Base-by-base conservation (phyloP, 2,797 vertebrate species). In the Semaprochilodus insignis region DNA sequence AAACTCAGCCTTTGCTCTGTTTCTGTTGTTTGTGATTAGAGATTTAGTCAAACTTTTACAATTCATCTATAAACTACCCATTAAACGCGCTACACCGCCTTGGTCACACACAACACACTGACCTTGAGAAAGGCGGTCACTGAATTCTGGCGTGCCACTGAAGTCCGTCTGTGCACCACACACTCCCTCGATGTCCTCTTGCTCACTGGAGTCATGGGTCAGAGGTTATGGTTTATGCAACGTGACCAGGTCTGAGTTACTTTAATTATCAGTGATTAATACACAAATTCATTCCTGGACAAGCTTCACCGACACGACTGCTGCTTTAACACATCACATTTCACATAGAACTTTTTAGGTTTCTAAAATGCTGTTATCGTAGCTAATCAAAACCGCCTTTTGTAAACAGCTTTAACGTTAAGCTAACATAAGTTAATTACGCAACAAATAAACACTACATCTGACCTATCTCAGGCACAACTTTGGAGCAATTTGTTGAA, bases 41-140 rank as follows among this genome's bases (percentile, higher is more conserved):
- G 34, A 2, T 69, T 40, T 69, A 44, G 44, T 34, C n/a, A 44
- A 13, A 44, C 17, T 40, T 69, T 11, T 10, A 51, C 19, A 70
- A 15, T 16, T 51, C 3, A 27, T 31, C 2, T 54, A 13, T 27
- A 17, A 52, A 31, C 71, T 21, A 8, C 25, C 10, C 25, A 8
- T 31, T 23, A 74, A 13, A 19, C n/a, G 14, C 17, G 21, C 14
- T 19, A 62, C 63, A 76, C 51, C 15, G 21, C 74, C 17, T 80
- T 51, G 80, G 31, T 31, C 80, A 77, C 71, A 52, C 17, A 69
- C 44, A 54, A 51, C 34, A 79, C 65, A 81, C 92, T 88, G 69
- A 97, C 97, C 96, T 94, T 97, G 97, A 1, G 96, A 97, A 34
- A 97, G 94, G 84, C 95, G 96, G 66, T 98, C 97, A 0, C 89